Conservation (phyloP, 2,113 vertebrate genomes). For the Archilochus colubris region DNA sequence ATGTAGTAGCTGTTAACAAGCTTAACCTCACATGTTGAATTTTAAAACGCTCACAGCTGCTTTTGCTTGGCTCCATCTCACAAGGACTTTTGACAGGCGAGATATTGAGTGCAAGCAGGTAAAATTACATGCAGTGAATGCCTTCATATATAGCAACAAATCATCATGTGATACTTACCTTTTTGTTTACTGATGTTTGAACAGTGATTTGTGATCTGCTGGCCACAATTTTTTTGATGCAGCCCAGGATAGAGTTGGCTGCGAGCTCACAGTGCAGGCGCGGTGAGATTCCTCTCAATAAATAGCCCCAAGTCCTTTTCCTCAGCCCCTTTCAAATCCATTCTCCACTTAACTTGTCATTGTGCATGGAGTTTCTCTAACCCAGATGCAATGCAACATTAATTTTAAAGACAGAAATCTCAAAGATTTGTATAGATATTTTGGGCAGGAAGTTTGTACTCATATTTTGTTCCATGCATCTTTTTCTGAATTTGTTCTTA, state of each 20-base stretch:
- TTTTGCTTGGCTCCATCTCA: not conserved
- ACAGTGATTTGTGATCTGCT: not conserved
- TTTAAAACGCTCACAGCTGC: not conserved
- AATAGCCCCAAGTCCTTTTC: too few species aligned
- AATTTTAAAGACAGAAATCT: not conserved
- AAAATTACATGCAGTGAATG: not conserved
- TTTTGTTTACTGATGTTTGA: not conserved
- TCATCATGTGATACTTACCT: not conserved
- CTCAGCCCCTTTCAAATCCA: too few species aligned
- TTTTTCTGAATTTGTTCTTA: not conserved
- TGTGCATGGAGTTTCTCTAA: too few species aligned
- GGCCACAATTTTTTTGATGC: too few species aligned
- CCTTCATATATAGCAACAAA: not conserved
- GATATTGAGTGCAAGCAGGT: not conserved
- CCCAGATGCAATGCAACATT: not conserved
- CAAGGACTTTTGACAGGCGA: not conserved
- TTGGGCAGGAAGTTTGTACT: not conserved
- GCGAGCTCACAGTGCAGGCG: too few species aligned
- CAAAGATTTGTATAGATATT: rapidly evolving
- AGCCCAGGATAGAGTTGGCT: too few species aligned
- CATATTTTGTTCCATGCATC: not conserved
- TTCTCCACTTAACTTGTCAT: too few species aligned
- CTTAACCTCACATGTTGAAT: not conserved
- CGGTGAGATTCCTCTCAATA: too few species aligned
- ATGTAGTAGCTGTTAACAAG: not conserved